These are phyloP conservation scores for Eristalis intricaria DNA, from an alignment of 2,888 invertebrate genomes.

Conservation along the genomic window DNA sequence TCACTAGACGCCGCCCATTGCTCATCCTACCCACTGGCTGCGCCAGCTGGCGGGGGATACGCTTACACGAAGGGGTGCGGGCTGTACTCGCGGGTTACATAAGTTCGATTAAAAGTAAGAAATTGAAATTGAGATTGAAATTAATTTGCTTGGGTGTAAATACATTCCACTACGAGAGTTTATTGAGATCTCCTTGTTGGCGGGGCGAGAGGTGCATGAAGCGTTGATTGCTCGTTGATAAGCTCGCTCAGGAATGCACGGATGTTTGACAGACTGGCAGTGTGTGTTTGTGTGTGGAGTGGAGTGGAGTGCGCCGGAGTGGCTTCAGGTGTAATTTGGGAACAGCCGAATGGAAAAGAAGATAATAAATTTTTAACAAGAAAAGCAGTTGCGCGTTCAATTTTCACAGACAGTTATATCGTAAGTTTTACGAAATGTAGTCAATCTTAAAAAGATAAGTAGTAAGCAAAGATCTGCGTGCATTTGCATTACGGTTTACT, in stretches of 20 bases:
- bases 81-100: slow-evolving; percentile 33
- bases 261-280: not conserved
- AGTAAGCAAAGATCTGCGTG: too few species aligned
- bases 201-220: not conserved
- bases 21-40: slow-evolving; percentile 44
- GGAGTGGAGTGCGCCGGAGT: not conserved
- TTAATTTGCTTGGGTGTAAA: slow-evolving; percentile 45
- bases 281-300: not conserved
- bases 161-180: slow-evolving; percentile 8
- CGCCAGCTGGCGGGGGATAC: not conserved
- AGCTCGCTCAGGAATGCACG: not conserved
- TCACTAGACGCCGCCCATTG: slow-evolving; percentile 65
- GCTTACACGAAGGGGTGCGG: slow-evolving; percentile 19
- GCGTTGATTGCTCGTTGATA: not conserved
- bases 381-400: too few species aligned
- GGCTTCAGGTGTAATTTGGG: too few species aligned
- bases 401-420: too few species aligned
- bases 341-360: too few species aligned
- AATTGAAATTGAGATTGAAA: slow-evolving; percentile 51
- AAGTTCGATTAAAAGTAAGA: slow-evolving; percentile 60
- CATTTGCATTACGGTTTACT: too few species aligned
- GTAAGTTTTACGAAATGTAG: too few species aligned
- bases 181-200: slow-evolving; percentile 17
- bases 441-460: too few species aligned
- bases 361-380: too few species aligned